Base-by-base conservation (phyloP, 2,113 vertebrate species). In the Heterotilapia buettikoferi region DNA sequence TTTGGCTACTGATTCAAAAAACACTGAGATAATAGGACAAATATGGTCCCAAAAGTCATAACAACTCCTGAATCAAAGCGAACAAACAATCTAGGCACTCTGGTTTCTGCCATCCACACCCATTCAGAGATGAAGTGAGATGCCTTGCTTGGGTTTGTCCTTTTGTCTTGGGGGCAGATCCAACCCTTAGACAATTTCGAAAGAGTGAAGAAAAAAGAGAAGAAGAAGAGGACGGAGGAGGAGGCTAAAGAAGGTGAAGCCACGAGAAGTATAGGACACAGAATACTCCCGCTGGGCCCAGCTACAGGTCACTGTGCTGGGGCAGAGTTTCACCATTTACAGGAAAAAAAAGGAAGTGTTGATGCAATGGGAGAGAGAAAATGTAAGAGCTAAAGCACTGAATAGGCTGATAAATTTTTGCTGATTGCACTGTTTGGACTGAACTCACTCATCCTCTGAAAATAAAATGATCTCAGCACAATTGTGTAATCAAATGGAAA, bases 311-410 rank as follows among this genome's bases (percentile, higher is more conserved):
- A 90, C 88, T 4, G 56, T 45, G 82, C 63, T 7, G 59, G 89
- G 90, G 92, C 93, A 84, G 93, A 89, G 86, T 95, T 95, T 95
- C 94, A 93, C 89, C 90, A 31, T 93, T 94, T 94, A 93, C 94
- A 88, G 93, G 91, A 85, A 94, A 92, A 92, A 90, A 87, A 83
- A 38, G 7, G 7, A 80, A 19, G 63, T 36, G 85, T 89, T 92
- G 90, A 92, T 45, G 80, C 90, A 93, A 82, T 53, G 90, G 26
- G 18, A 86, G 80, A 89, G 71, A 91, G 66, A 80, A 78, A 90
- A 73, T 79, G 83, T 19, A 47, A 80, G 47, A 85, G 63, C 80
- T 53, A 81, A 94, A 89, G 11, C 59, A 56, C 56, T 36, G 88
- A 89, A 89, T 19, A 71, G 61, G 86, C 86, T 86, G 47, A 86